Evolutionary conservation across 2,888 invertebrate species (phyloP).

Genomic region (Drosophila mettleri): DNA sequence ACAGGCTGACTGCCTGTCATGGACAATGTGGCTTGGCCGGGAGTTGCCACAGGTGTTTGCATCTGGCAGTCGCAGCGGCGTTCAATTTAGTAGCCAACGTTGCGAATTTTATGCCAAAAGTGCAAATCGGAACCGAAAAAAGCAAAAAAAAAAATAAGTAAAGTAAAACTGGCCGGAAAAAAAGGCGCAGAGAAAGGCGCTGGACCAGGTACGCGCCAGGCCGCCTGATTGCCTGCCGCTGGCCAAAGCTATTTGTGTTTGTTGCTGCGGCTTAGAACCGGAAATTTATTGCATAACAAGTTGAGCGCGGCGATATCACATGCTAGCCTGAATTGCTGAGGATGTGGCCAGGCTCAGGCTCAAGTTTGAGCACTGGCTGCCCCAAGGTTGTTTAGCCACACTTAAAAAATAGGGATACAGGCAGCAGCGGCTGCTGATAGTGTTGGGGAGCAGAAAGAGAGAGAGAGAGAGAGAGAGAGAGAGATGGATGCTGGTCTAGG

Average conservation of each 20-base stretch:
- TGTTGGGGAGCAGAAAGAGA: neutral
- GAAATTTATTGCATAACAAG: conserved; percentile 82
- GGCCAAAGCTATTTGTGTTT: conserved; percentile 46
- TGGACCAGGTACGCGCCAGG: conserved; percentile 14
- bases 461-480: neutral
- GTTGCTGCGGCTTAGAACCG: conserved; percentile 64
- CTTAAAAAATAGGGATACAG: conserved; percentile 15
- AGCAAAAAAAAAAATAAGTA: conserved; percentile 11
- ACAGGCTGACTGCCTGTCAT: conserved; percentile 38
- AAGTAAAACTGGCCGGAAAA: conserved; percentile 11
- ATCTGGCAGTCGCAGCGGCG: conserved; percentile 6
- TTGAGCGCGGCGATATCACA: conserved; percentile 58
- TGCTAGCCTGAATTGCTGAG: conserved; percentile 46
- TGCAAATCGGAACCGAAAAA: conserved; percentile 29
- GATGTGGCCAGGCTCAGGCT: conserved; percentile 15
- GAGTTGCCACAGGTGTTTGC: conserved; percentile 51
- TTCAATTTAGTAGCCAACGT: conserved; percentile 30
- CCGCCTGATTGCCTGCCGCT: conserved; percentile 20
- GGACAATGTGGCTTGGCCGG: conserved; percentile 7
- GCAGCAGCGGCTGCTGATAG: neutral
- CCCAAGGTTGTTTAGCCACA: conserved; percentile 57
- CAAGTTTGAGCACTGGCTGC: conserved; percentile 22
- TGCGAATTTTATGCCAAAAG: conserved; percentile 22
- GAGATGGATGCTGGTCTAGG: conserved; percentile 6
- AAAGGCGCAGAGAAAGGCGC: conserved; percentile 14